Base-by-base conservation (phyloP, 2,113 vertebrate species). In the Brachypteracias leptosomus region DNA sequence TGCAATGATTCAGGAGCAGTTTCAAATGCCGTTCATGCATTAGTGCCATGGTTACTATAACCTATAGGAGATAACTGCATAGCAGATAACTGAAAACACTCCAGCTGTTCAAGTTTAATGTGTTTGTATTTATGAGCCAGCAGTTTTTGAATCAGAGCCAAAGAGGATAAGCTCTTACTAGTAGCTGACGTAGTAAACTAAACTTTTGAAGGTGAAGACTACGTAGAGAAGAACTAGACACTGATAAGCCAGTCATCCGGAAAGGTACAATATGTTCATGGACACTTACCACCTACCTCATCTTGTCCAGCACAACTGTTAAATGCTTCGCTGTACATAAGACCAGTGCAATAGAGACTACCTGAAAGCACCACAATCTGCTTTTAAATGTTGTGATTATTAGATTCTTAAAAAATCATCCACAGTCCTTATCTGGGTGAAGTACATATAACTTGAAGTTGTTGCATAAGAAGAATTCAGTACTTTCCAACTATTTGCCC, bases 61-160 rank as follows among this genome's bases (percentile, higher is more conserved):
- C 12, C 47, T 67, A 29, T 33, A 70, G 0, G 2, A 85, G 72
- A 79, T n/a, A n/a, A n/a, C 83, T 10, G 25, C 38, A 62, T 5
- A 62, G 57, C 2, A 89, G 86, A 9, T 74, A 90, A 88, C 0
- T 74, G 72, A 72, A 95, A 97, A 90, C 61, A 63, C 18, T 75
- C 79, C 88, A 97, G 90, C 35, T 93, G 79, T 55, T 96, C 55
- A 85, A 92, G 35, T 86, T 93, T 78, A 90, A 93, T 67, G 76
- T 38, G 59, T 58, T 67, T 52, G 55, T 92, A 77, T 74, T 94
- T 90, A 88, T 21, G 44, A 88, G 83, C 83, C 86, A 88, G 63
- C 35, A 80, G 35, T 10, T 94, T 90, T 28, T 95, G 85, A 88
- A 70, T 38, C 55, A 57, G 28, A 80, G 85, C 90, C 85, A 83